Percentiles rank a stretch among this genome's conserved stretches.
phyloP scores from a whole-genome alignment of 2,113 vertebrate species.

The Corythornis madagascariensis region DNA sequence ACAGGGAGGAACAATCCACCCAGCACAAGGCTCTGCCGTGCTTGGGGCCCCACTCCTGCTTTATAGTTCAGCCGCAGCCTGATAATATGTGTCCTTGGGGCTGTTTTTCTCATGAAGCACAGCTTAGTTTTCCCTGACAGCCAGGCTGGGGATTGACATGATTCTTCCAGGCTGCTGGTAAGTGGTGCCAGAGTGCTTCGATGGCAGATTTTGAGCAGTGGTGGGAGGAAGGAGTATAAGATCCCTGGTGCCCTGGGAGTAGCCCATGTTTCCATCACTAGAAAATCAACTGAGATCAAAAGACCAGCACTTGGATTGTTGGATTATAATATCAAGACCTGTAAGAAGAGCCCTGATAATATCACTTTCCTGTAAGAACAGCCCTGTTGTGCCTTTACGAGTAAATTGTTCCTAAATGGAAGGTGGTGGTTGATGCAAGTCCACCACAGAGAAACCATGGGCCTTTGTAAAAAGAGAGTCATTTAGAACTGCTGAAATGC shows the following conservation, averaged over 20 bases:
- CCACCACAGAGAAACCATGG: not conserved
- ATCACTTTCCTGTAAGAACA: not conserved
- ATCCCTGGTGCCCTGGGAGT: not conserved
- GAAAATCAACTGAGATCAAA: not conserved
- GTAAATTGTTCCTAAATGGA: not conserved
- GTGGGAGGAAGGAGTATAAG: not conserved
- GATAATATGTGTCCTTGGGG: not conserved
- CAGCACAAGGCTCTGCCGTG: not conserved
- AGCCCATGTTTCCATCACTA: not conserved
- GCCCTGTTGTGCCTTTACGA: not conserved
- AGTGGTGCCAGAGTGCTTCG: not conserved
- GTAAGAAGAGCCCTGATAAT: not conserved
- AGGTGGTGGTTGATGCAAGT: not conserved
- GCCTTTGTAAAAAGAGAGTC: not conserved
- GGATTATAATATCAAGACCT: not conserved
- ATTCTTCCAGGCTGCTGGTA: not conserved
- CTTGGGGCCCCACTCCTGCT: not conserved
- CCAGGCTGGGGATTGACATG: not conserved
- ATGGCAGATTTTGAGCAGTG: not conserved
- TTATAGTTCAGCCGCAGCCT: not conserved
- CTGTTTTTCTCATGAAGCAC: not conserved
- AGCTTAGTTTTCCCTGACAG: not conserved
- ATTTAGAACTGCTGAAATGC: not conserved
- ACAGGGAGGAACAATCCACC: not conserved
- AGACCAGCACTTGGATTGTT: not conserved